Base-by-base conservation (phyloP, 2,888 invertebrate genomes). In the Ceriagrion tenellum region DNA sequence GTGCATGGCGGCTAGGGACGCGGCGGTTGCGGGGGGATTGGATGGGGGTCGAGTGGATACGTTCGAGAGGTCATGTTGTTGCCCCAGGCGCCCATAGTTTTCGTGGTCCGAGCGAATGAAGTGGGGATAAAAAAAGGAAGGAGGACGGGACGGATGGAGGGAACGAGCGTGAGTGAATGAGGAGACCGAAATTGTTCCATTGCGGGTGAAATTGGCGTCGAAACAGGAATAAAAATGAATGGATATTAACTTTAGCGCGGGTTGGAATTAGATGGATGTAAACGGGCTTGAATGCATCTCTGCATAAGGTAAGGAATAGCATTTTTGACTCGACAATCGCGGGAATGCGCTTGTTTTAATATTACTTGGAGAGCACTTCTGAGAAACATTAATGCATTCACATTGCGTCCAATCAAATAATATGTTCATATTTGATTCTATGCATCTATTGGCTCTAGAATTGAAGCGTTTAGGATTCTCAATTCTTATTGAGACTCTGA, bases 81-180 rank as follows among this genome's bases (percentile, higher is more conserved):
- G 47, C 89, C 89, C 89, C 89, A 40, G 40, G 35, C 93, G n/a
- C 69, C 93, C 93, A 74, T 93, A 93, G 93, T 63, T 93, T 93
- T 93, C 69, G 93, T 69, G 69, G 74, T 63, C 63, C 93, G 23
- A 40, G 63, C 63, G 40, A 93, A 74, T 93, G 93, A 69, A 69
- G 69, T 74, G 47, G 69, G 69, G 93, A 74, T 93, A 40, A 59
- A 59, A 59, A 59, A 59, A 12, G 20, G 2, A 12, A 12, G 59
- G 59, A n/a, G 12, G 30, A 13, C 10, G 13, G 35, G 35, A 16
- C 10, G 69, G 47, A 35, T 13, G 10, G 13, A 81, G 81, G 81
- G 35, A 26, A 30, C 16, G 3, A 13, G 35, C 10, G n/a, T 30
- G 69, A n/a, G n/a, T 30, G 69, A 26, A 69, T 20, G n/a, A 69